These are phyloP conservation scores for Samia ricini DNA, from an alignment of 1,140 invertebrate species.

Conservation along the genomic window DNA sequence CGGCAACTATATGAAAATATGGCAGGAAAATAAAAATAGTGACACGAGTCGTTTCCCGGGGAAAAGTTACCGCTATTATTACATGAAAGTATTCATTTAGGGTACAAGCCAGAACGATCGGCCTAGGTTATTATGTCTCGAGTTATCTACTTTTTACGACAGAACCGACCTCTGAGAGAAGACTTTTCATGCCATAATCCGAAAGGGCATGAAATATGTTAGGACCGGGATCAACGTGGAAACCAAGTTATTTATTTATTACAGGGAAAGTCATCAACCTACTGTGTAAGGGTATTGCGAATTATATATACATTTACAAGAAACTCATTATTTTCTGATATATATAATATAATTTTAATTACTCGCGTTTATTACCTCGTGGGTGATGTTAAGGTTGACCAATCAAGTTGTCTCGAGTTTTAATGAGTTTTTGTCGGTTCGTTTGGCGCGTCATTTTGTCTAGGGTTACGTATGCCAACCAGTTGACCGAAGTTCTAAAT, in stretches of 20 bases:
- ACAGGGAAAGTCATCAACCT: not conserved
- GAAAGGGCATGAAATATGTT: constrained; percentile 26
- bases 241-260: not conserved
- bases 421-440: not conserved
- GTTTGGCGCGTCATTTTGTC: not conserved
- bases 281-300: too few relatives aligned
- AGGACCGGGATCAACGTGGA: constrained; percentile 19
- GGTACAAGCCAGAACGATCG: constrained; percentile 9
- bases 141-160: constrained; percentile 16
- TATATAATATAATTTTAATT: not conserved
- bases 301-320: too few relatives aligned
- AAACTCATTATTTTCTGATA: not conserved
- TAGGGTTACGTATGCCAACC: not conserved
- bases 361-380: too few relatives aligned
- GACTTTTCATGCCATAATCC: constrained; percentile 16
- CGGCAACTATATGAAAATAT: constrained; percentile 1
- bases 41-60: not conserved
- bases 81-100: constrained; percentile 18
- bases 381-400: too few relatives aligned
- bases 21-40: not conserved
- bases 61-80: not conserved
- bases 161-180: constrained; percentile 13
- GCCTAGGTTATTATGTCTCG: constrained; percentile 11
- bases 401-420: not conserved
- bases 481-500: not conserved